Conservation (phyloP, 2,113 vertebrate genomes). For the Pogona vitticeps region DNA sequence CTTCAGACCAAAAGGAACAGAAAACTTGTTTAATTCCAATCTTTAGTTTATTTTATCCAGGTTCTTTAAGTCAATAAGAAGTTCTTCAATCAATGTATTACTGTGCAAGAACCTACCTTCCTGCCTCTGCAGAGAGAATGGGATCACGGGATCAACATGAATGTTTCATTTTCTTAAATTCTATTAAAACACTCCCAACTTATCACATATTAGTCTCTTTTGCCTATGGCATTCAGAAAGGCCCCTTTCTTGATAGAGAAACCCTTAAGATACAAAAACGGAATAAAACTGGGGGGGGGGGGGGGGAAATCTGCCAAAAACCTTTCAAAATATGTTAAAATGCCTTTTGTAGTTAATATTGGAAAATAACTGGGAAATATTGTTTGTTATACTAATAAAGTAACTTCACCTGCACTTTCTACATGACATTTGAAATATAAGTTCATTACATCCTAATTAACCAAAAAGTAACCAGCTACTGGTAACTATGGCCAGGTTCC, state of each 20-base stretch:
- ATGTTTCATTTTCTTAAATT: neutral
- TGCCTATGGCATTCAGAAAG: neutral
- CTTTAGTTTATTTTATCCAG: constrained; percentile 5
- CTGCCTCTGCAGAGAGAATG: neutral
- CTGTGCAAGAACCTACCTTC: constrained; percentile 3
- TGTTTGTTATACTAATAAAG: too few relatives aligned
- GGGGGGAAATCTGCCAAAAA: too few relatives aligned
- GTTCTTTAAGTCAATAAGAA: constrained; percentile 18
- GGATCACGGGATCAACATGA: constrained; percentile 21
- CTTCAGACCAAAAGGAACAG: neutral
- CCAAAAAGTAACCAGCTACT: too few relatives aligned
- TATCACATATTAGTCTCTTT: neutral
- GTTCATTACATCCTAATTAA: too few relatives aligned
- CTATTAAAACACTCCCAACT: neutral
- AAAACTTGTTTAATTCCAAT: constrained; percentile 17
- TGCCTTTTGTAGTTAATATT: too few relatives aligned
- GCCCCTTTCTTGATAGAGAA: neutral
- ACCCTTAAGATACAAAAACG: too few relatives aligned
- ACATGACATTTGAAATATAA: too few relatives aligned
- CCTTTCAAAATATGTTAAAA: too few relatives aligned
- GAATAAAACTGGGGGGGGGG: too few relatives aligned
- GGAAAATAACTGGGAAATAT: too few relatives aligned
- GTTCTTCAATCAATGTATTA: neutral
- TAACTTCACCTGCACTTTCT: too few relatives aligned
- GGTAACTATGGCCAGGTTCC: too few relatives aligned